Evolutionary conservation across 1,140 invertebrate species (phyloP).

Genomic region (Bombyx mandarina): DNA sequence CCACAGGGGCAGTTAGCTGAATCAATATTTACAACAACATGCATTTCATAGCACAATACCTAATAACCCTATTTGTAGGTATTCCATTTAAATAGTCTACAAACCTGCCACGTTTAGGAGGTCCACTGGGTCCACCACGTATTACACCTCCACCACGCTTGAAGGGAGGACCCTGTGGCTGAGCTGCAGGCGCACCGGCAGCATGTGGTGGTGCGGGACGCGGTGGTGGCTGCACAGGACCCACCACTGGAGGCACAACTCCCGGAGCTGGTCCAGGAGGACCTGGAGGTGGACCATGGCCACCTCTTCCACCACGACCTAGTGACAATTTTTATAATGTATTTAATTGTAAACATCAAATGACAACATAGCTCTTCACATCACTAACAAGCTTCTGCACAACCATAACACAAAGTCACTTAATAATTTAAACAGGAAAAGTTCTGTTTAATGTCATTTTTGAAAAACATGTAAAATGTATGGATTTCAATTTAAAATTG

Average conservation of each 20-base stretch:
- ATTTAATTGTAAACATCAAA: no score
- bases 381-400: not conserved
- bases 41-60: no score
- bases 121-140: conserved; percentile 45
- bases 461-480: not conserved
- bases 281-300: conserved; percentile 19
- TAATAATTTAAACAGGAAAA: not conserved
- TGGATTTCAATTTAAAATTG: not conserved
- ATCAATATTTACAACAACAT: no score
- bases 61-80: not conserved
- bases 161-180: conserved; percentile 25
- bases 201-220: conserved; percentile 19
- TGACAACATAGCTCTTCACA: no score
- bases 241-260: conserved; percentile 11
- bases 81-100: conserved; percentile 5
- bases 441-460: not conserved
- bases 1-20: no score
- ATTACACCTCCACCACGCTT: conserved; percentile 48
- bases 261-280: conserved; percentile 9
- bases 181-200: conserved; percentile 11
- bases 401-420: not conserved
- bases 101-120: conserved; percentile 55
- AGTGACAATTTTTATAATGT: no score
- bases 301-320: conserved; percentile 44
- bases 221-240: conserved; percentile 12